Base-by-base conservation (phyloP, 2,113 vertebrate genomes). In the Nannobrachium achirus region DNA sequence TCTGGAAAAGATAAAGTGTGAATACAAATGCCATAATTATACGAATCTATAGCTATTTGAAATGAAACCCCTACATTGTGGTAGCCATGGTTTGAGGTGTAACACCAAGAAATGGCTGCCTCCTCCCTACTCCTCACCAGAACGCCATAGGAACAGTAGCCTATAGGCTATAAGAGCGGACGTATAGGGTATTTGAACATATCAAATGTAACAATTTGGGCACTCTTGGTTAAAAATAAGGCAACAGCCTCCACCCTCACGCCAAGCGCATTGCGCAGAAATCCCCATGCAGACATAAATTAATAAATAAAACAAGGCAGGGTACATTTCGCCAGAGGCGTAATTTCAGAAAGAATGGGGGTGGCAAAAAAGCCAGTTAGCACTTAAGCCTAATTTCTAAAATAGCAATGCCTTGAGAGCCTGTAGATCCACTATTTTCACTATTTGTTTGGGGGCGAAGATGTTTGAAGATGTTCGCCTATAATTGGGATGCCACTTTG, bases 231-330 rank as follows among this genome's bases (percentile, higher is more conserved):
- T 58, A 41, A 63, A 59, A 72, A 70, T 39, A 69, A 41, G 25
- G 58, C 14, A 75, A 63, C 39, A 50, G 70, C 69, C 69, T 75
- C 64, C 79, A 77, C 76, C 76, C 77, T 65, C 53, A 50, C n/a
- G 59, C 11, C 18, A 51, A 56, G 71, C 79, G 84, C 86, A 84
- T 44, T 90, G 86, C 84, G 80, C 81, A 85, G 18, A 44, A 38
- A 71, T 65, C 82, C n/a, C 71, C 62, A 33, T 33, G 25, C 25
- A 16, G 61, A 38, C 65, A 63, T 59, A 61, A 66, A 88, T 84
- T 45, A 80, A 78, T 82, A 53, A 82, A 90, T 79, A 73, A 82
- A 74, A 10, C 60, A 49, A 45, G 56, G 33, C 45, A 72, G 72
- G 25, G 2, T 6, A 53, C n/a, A n/a, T n/a, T n/a, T n/a, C n/a